Conservation (phyloP, 2,888 invertebrate species). For the Harmothoe impar region DNA sequence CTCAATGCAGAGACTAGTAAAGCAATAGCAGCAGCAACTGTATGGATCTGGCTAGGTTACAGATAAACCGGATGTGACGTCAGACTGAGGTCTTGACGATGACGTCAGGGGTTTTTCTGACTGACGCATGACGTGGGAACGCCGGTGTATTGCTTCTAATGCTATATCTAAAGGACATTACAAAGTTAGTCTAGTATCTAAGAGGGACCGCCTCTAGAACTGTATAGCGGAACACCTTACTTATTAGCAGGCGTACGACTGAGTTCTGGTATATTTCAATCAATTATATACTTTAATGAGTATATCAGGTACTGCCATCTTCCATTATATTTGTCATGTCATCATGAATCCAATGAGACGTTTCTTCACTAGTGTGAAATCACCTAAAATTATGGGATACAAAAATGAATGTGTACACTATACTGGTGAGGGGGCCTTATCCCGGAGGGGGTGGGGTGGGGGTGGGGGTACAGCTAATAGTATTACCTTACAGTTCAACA, state of each 20-base stretch:
- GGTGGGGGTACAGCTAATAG: constrained; percentile 39
- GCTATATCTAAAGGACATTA: constrained; percentile 58
- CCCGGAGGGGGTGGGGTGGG: constrained; percentile 31
- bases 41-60: constrained; percentile 53
- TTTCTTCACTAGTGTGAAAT: constrained; percentile 60
- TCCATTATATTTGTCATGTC: constrained; percentile 50
- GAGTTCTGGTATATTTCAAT: constrained; percentile 61
- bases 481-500: constrained; percentile 57
- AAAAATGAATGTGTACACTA: constrained; percentile 61
- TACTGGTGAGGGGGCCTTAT: constrained; percentile 39
- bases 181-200: constrained; percentile 49
- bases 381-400: constrained; percentile 61
- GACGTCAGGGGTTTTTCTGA: constrained; percentile 49
- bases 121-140: constrained; percentile 17
- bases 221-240: constrained; percentile 58
- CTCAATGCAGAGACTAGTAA: constrained; percentile 33
- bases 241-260: constrained; percentile 45
- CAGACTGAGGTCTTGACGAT: not conserved
- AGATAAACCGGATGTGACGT: constrained; percentile 55
- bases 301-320: constrained; percentile 65
- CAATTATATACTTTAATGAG: constrained; percentile 64
- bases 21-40: constrained; percentile 33
- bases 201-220: constrained; percentile 51
- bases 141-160: constrained; percentile 48
- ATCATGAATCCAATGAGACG: constrained; percentile 48